Base-by-base conservation (phyloP, 2,888 invertebrate genomes). In the Sminthurides aquaticus region DNA sequence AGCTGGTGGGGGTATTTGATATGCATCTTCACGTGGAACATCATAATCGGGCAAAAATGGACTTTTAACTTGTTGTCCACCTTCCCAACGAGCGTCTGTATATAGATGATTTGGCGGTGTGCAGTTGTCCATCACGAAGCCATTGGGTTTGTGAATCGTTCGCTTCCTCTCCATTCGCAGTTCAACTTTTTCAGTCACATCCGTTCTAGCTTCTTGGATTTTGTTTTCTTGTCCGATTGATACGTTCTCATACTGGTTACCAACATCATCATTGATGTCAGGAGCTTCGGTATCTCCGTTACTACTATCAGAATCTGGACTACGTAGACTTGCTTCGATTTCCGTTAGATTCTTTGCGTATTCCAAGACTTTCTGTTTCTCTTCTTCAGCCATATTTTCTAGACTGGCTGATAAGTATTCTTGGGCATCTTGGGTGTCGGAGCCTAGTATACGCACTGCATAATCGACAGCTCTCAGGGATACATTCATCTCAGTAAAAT, bases 401-500 rank as follows among this genome's bases (percentile, higher is more conserved):
- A 57, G 60, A 49, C 20, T 52, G 66, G 54, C 5, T 59, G 59
- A 28, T 55, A 67, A n/a, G n/a, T n/a, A n/a, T n/a, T n/a, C n/a
- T n/a, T n/a, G n/a, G n/a, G n/a, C n/a, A n/a, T n/a, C n/a, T n/a
- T n/a, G n/a, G n/a, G n/a, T n/a, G n/a, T n/a, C n/a, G n/a, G n/a
- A n/a, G n/a, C 5, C 52, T 5, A 52, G 52, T 22, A 20, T 52
- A 20, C 52, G 3, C 52, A 20, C 20, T 8, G 52, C 62, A 58
- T 62, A 67, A 28, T 68, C 67, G 15, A 67, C 67, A 2, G 71
- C 73, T 52, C 55, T 63, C 24, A 60, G 67, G 0, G 68, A 68
- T 18, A 68, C 66, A 3, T 64, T 68, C 55, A 73, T 67, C 28
- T 73, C 72, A 49, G 67, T 68, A 43, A 69, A 74, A 22, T 74